A percentile compares a stretch with the other conserved stretches of the same genome.
Conservation (phyloP, 2,113 vertebrate species). For the Larimichthys crocea region DNA sequence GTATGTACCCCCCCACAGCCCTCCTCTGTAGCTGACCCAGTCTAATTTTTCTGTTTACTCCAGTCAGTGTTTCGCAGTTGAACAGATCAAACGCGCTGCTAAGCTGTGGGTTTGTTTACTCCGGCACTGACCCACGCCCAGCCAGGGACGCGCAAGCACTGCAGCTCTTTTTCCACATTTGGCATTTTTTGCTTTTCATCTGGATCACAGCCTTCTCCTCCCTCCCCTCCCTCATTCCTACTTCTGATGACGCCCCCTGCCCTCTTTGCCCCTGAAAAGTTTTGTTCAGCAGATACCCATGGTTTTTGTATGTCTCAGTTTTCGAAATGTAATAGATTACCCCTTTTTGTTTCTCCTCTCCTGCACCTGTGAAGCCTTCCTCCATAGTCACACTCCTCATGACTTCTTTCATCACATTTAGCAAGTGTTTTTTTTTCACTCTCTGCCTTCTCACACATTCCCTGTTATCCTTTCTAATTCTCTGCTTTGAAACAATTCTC, state of each 20-base stretch:
- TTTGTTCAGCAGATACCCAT: constrained; percentile 32
- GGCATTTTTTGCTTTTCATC: constrained; percentile 65
- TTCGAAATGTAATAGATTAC: constrained; percentile 22
- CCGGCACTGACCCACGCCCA: constrained; percentile 77
- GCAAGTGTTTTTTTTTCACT: constrained; percentile 10
- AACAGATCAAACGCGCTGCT: constrained; percentile 80
- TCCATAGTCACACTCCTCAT: constrained; percentile 15
- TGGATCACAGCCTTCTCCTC: constrained; percentile 65
- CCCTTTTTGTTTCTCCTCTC: constrained; percentile 2
- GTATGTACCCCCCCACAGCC: constrained; percentile 34
- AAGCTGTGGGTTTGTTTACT: constrained; percentile 84
- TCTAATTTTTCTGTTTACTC: constrained; percentile 77
- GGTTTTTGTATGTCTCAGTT: constrained; percentile 10
- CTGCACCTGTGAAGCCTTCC: constrained; percentile 29
- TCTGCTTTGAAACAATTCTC: constrained; percentile 53
- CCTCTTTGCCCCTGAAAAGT: constrained; percentile 51
- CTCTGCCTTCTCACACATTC: constrained; percentile 45
- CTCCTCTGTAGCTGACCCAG: constrained; percentile 67
- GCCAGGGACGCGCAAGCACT: constrained; percentile 52
- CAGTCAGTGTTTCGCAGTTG: constrained; percentile 73
- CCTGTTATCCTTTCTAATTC: constrained; percentile 46
- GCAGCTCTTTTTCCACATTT: constrained; percentile 69
- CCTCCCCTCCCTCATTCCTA: constrained; percentile 31
- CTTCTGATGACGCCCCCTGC: constrained; percentile 48
- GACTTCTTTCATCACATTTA: constrained; percentile 36